A percentile compares a stretch with the other conserved stretches of the same genome.
phyloP scores from a whole-genome alignment of 2,888 invertebrate genomes.

The Blastobasis lacticolella region DNA sequence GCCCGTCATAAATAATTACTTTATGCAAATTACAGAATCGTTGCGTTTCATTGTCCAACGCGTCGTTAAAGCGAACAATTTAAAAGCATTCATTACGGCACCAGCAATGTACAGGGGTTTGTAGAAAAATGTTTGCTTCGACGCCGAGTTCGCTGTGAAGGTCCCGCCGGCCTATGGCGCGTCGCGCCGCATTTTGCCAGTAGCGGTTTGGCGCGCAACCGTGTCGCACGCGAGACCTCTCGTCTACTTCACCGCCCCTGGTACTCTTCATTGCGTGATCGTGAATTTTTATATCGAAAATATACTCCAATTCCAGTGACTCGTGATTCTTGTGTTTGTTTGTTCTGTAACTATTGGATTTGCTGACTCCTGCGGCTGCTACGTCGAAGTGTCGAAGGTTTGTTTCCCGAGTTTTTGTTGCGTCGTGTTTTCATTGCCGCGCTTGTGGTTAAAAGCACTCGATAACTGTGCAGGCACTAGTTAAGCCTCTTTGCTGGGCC shows the following conservation, averaged over 20 bases:
- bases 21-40: background rate
- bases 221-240: conserved; percentile 23
- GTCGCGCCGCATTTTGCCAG: conserved; percentile 20
- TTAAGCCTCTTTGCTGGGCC: too few relatives aligned
- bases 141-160: background rate
- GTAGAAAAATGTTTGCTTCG: conserved; percentile 1
- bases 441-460: too few relatives aligned
- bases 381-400: conserved; percentile 30
- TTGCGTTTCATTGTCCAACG: background rate
- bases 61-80: background rate
- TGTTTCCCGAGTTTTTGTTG: too few relatives aligned
- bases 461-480: too few relatives aligned
- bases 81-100: background rate
- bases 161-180: conserved; percentile 1
- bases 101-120: conserved; percentile 1
- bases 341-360: conserved; percentile 27
- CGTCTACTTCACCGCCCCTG: conserved; percentile 10
- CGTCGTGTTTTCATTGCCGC: too few relatives aligned
- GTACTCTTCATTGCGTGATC: conserved; percentile 14
- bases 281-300: conserved; percentile 5
- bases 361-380: conserved; percentile 21
- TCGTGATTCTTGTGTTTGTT: conserved; percentile 28
- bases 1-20: background rate
- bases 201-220: conserved; percentile 51
- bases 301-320: conserved; percentile 28